Evolutionary conservation across 2,888 invertebrate genomes (phyloP).

Genomic region (Acleris laterana): DNA sequence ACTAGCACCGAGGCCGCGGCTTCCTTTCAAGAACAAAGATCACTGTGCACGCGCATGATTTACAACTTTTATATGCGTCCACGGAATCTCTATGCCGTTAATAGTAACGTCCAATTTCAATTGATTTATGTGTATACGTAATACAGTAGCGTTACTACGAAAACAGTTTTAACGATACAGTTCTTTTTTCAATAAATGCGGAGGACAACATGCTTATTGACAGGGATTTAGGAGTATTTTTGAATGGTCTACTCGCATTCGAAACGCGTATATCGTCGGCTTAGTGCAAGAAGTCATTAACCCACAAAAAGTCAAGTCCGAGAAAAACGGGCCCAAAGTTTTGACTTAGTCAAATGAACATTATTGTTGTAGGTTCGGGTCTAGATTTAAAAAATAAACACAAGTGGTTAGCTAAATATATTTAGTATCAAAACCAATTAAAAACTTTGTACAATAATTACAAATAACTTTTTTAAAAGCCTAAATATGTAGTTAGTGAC

Average conservation of each 20-base stretch:
- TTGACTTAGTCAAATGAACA: too few relatives aligned
- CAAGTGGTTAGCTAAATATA: too few relatives aligned
- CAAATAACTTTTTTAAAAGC: too few relatives aligned
- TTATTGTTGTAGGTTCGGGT: too few relatives aligned
- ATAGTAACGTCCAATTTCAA: constrained; percentile 2
- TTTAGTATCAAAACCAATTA: too few relatives aligned
- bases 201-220: background rate
- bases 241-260: background rate
- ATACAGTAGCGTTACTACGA: background rate
- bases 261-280: background rate
- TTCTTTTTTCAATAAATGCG: constrained; percentile 3
- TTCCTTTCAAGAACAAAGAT: constrained; percentile 35
- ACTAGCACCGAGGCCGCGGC: constrained; percentile 25
- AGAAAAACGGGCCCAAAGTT: too few relatives aligned
- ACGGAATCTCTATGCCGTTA: constrained; percentile 34
- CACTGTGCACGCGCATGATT: constrained; percentile 16
- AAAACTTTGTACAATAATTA: too few relatives aligned
- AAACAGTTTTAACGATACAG: constrained; percentile 15
- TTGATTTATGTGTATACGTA: background rate
- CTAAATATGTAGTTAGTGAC: too few relatives aligned
- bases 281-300: too few relatives aligned
- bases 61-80: constrained; percentile 31
- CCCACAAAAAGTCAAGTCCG: too few relatives aligned
- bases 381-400: too few relatives aligned
- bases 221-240: background rate